These are phyloP conservation scores for Pelvicachromis taeniatus DNA, from an alignment of 2,113 vertebrate species.

Conservation along the genomic window DNA sequence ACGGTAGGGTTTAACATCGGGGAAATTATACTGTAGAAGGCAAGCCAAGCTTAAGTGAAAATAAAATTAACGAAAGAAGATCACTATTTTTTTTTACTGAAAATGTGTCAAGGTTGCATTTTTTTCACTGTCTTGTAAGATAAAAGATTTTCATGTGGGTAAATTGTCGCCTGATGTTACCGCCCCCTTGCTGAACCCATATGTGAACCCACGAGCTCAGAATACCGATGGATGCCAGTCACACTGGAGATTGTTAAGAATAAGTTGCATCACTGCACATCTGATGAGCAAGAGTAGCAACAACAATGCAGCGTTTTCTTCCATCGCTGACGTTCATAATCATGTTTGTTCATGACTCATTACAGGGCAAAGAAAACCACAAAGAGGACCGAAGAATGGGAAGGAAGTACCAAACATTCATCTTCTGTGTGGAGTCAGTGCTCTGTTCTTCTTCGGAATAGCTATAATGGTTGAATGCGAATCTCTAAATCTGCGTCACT, in stretches of 20 bases:
- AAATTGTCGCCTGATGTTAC: background rate
- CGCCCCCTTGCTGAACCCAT: background rate
- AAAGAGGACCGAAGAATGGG: background rate
- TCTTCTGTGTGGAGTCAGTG: slow-evolving; percentile 13
- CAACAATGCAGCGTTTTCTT: background rate
- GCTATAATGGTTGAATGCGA: slow-evolving; percentile 3
- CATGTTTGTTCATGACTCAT: slow-evolving; percentile 24
- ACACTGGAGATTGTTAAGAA: background rate
- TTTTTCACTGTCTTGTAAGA: background rate
- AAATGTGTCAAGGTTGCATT: background rate
- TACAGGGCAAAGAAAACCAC: background rate
- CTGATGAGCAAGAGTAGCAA: background rate
- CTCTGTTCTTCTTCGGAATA: background rate
- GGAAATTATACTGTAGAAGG: background rate
- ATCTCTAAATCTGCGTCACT: slow-evolving; percentile 41
- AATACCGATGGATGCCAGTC: background rate
- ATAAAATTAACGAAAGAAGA: background rate
- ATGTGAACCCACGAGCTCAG: background rate
- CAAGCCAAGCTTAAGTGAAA: background rate
- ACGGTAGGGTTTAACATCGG: background rate
- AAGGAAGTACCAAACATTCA: background rate
- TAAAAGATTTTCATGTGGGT: background rate
- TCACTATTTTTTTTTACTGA: background rate
- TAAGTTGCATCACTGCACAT: background rate
- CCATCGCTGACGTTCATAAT: background rate